A percentile compares a stretch with the other conserved stretches of the same genome.
Conservation (phyloP, 2,113 vertebrate species). For the Syrrhaptes paradoxus region DNA sequence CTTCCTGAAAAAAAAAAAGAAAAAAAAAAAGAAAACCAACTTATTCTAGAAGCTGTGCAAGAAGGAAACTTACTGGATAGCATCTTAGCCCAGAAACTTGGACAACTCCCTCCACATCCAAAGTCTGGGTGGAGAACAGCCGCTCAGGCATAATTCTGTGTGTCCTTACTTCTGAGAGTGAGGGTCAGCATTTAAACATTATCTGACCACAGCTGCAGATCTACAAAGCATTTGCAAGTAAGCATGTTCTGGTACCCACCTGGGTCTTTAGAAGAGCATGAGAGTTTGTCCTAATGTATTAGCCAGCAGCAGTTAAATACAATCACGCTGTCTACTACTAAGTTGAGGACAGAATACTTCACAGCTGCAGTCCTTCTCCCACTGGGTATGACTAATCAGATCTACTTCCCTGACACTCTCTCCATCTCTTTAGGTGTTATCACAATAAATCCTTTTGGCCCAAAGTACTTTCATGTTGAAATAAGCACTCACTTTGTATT, state of each 20-base stretch:
- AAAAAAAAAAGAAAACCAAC: background rate
- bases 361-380: conserved; percentile 51
- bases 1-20: background rate
- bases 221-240: background rate
- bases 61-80: background rate
- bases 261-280: background rate
- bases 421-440: conserved; percentile 30
- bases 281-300: background rate
- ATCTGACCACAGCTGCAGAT: background rate
- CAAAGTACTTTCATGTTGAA: conserved; percentile 2
- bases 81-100: background rate
- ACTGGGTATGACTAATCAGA: conserved; percentile 60
- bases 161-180: background rate
- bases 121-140: background rate
- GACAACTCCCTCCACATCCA: background rate
- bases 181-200: background rate
- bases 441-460: background rate
- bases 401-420: conserved; percentile 8
- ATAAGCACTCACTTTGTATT: background rate
- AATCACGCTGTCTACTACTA: conserved; percentile 22
- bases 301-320: conserved; percentile 32
- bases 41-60: background rate
- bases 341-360: conserved; percentile 38
- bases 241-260: background rate
- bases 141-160: background rate